Conservation (phyloP, 2,113 vertebrate species). For the Phrynosoma blainvillii region DNA sequence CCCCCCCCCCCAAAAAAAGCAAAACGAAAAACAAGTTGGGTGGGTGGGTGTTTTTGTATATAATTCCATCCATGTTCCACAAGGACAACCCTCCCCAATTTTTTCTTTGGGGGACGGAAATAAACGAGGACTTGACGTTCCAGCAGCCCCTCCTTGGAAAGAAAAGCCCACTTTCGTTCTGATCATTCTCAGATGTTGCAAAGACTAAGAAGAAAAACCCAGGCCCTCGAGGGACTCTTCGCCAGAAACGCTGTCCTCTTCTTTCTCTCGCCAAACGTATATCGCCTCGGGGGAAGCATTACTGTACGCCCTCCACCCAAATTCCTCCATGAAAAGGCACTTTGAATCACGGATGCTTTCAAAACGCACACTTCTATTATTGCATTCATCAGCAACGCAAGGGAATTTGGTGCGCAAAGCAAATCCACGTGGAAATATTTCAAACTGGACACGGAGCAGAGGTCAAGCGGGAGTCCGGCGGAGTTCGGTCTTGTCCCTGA, state of each 20-base stretch:
- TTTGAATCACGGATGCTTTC: no score
- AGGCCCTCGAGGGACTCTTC: not conserved
- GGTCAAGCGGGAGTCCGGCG: no score
- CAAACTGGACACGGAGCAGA: no score
- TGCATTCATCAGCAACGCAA: not conserved
- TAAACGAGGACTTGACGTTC: not conserved
- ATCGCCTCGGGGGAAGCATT: not conserved
- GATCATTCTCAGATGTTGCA: not conserved
- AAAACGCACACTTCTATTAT: no score
- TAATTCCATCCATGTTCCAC: not conserved
- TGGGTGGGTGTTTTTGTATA: conserved; percentile 1
- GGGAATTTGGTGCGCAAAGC: not conserved
- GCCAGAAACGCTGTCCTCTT: not conserved
- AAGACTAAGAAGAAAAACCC: not conserved
- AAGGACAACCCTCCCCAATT: not conserved
- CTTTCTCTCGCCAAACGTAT: not conserved
- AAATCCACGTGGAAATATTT: no score
- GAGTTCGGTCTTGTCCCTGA: no score
- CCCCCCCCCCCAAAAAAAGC: not conserved
- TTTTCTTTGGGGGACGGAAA: not conserved
- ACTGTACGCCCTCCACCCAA: not conserved
- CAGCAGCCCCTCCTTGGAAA: not conserved
- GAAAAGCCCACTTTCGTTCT: not conserved
- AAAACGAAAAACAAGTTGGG: not conserved
- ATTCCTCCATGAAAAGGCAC: not conserved